phyloP scores from a whole-genome alignment of 2,797 vertebrate genomes.

The Rhadinocentrus ornatus region DNA sequence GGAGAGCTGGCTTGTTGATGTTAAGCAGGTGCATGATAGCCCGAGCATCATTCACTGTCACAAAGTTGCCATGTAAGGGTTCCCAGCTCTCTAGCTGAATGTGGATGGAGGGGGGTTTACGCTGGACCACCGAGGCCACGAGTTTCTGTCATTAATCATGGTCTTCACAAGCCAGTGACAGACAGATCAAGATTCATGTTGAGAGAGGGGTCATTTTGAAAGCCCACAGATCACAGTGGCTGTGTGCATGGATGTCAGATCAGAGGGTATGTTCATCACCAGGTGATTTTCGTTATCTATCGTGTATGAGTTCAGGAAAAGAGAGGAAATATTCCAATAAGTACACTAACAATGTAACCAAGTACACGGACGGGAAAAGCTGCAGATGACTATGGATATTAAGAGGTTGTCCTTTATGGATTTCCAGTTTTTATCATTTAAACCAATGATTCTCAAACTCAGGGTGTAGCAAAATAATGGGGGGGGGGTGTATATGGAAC shows the following conservation, averaged over 20 bases:
- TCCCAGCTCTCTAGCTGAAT: slow-evolving; percentile 58
- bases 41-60: slow-evolving; percentile 80
- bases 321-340: slow-evolving; percentile 1
- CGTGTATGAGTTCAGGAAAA: slow-evolving; percentile 26
- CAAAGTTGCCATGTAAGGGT: slow-evolving; percentile 81
- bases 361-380: neutral
- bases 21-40: slow-evolving; percentile 73
- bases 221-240: slow-evolving; percentile 56
- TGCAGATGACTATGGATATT: neutral
- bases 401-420: neutral
- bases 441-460: neutral
- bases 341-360: neutral
- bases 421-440: neutral
- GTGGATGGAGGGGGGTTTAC: slow-evolving; percentile 64
- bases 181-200: slow-evolving; percentile 53
- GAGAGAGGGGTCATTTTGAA: slow-evolving; percentile 65
- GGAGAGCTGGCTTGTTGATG: slow-evolving; percentile 79
- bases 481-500: neutral
- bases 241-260: slow-evolving; percentile 37
- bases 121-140: slow-evolving; percentile 71
- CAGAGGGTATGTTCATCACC: slow-evolving; percentile 39
- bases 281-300: slow-evolving; percentile 32
- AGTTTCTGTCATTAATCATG: slow-evolving; percentile 79
- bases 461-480: neutral
- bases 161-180: slow-evolving; percentile 58